phyloP scores from a whole-genome alignment of 53 echinoderm and acorn worm species.

The Arbacia lixula region DNA sequence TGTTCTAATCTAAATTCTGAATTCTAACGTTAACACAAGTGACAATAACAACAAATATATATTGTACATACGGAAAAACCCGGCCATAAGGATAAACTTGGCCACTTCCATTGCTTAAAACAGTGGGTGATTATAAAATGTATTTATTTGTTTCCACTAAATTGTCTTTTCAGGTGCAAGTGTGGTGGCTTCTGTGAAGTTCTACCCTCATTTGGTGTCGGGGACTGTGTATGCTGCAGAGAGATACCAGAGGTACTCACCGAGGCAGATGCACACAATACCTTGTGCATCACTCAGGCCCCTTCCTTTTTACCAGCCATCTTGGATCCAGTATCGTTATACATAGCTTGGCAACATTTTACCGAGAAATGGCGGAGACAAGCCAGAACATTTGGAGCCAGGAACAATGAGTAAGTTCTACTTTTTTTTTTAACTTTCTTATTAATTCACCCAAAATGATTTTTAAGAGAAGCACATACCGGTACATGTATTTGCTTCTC shows the following conservation, averaged over 20 bases:
- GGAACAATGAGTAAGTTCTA: not conserved
- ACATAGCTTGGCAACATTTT: not conserved
- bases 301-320: not conserved
- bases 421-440: not conserved
- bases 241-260: not conserved
- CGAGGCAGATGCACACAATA: not conserved
- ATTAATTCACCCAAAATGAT: too few species aligned
- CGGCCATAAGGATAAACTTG: too few species aligned
- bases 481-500: too few species aligned
- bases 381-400: not conserved
- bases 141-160: too few species aligned
- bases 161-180: not conserved
- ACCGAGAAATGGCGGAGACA: not conserved
- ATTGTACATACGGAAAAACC: too few species aligned
- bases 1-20: too few species aligned
- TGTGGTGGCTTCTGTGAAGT: not conserved
- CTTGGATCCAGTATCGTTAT: not conserved
- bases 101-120: too few species aligned
- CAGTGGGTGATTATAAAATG: too few species aligned
- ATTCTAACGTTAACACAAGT: too few species aligned
- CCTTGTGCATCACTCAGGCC: not conserved
- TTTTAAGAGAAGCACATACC: too few species aligned
- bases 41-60: too few species aligned
- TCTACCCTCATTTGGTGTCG: not conserved
- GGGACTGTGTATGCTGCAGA: not conserved